Evolutionary conservation across 2,797 vertebrate genomes (phyloP), one percentile per base, ranked within the genome.

Genomic region (Pangasius macronema): DNA sequence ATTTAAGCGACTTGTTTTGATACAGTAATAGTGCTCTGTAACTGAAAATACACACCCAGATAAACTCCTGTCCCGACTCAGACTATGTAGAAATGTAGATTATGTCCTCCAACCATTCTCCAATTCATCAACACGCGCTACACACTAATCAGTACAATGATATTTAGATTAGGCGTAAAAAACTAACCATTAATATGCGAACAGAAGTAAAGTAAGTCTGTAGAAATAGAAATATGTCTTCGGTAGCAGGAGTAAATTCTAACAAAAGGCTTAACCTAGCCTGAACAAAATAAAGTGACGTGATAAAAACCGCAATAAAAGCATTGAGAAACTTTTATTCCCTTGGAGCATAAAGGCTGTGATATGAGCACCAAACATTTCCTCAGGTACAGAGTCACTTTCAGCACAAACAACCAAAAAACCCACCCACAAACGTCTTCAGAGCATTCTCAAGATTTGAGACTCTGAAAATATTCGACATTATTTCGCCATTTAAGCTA

Each of bases 31-130:
- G 75, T 33, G 30, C 7, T 33, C 16, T 33, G 30, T 55, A 79
- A 79, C 51, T 30, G 73, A 79, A 79, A 20, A 36, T 22, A 33
- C 76, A 79, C 76, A 36, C 76, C 76, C 76, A 36, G 30, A 5
- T 2, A 36, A 57, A 79, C 18, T 33, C 3, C 13, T 55, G 49
- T 77, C 27, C 46, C 1, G 10, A 27, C 20, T 46, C 42, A 46
- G 5, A 5, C 20, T 73, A 20, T 18, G 67, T 9, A 7, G 16
- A 72, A 11, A 42, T 42, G 18, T 36, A 18, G 18, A 11, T 33
- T 42, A 4, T 68, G 16, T 68, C 30, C 65, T 68, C 18, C 33
- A 68, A 24, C 24, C 22, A 6, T 49, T 46, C 22, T 46, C 24
- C 13, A 49, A 3, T 51, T 75, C 46, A 49, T 42, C 30, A 68